Percentiles rank a stretch among this genome's conserved stretches.
These are phyloP conservation scores for Amphipyra tragopoginis DNA, from an alignment of 2,888 invertebrate genomes.

Conservation along the genomic window DNA sequence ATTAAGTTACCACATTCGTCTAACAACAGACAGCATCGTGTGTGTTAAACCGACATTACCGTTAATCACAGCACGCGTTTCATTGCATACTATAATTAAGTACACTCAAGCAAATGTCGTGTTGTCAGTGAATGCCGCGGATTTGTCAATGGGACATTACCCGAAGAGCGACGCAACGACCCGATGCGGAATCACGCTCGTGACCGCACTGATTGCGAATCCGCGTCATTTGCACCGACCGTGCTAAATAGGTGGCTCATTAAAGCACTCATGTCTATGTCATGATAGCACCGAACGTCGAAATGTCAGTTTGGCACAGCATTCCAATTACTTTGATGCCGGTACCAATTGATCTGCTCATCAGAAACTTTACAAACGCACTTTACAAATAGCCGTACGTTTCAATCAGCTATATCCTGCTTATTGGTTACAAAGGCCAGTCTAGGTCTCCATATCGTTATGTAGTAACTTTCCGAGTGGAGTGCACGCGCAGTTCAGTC, in stretches of 20 bases:
- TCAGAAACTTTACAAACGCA: constrained; percentile 21
- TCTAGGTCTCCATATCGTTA: constrained; percentile 51
- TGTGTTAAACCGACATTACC: constrained; percentile 39
- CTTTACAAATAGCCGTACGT: constrained; percentile 23
- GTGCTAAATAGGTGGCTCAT: constrained; percentile 61
- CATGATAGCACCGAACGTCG: constrained; percentile 36
- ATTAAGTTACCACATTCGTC: constrained; percentile 33
- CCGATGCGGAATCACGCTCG: constrained; percentile 67
- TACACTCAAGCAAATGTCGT: constrained; percentile 60
- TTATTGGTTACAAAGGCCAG: constrained; percentile 46
- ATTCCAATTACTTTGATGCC: constrained; percentile 38
- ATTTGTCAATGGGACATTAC: constrained; percentile 67
- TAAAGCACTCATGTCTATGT: constrained; percentile 51
- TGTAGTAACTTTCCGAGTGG: constrained; percentile 59
- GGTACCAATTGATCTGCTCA: constrained; percentile 21
- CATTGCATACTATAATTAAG: constrained; percentile 63
- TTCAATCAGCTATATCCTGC: constrained; percentile 26
- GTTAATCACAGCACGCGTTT: constrained; percentile 49
- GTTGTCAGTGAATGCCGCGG: constrained; percentile 52
- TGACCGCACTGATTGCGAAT: constrained; percentile 67
- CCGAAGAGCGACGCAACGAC: constrained; percentile 62
- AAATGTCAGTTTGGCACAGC: constrained; percentile 46
- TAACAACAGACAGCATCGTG: constrained; percentile 23
- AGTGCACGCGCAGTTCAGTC: constrained; percentile 66
- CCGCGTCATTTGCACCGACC: constrained; percentile 58